These are phyloP conservation scores for Laticauda colubrina DNA, from an alignment of 2,113 vertebrate species.

Conservation along the genomic window DNA sequence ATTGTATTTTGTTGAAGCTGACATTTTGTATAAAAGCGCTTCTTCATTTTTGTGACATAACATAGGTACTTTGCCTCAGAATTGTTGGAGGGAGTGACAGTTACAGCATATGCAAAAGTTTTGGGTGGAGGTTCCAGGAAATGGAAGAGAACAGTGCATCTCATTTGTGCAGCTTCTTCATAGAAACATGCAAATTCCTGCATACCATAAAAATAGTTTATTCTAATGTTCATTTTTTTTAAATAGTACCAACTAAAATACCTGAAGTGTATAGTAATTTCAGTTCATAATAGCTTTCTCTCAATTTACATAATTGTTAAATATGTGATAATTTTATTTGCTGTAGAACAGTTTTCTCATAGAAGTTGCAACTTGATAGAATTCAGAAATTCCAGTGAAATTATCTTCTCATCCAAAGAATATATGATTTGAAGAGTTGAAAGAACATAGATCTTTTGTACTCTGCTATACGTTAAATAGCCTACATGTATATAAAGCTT, in stretches of 20 bases:
- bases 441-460: background rate
- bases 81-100: conserved; percentile 53
- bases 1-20: conserved; percentile 81
- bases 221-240: conserved; percentile 35
- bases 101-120: conserved; percentile 46
- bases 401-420: background rate
- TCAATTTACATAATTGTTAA: conserved; percentile 20
- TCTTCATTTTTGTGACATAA: conserved; percentile 66
- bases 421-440: conserved; percentile 19
- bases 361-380: conserved; percentile 6
- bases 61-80: conserved; percentile 55
- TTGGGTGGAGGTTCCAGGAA: conserved; percentile 58
- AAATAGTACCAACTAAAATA: conserved; percentile 39
- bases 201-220: conserved; percentile 28
- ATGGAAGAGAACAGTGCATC: conserved; percentile 46
- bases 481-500: background rate
- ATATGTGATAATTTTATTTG: conserved; percentile 9
- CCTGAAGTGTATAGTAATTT: background rate
- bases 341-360: background rate
- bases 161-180: conserved; percentile 46
- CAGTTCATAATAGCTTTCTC: background rate
- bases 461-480: conserved; percentile 22
- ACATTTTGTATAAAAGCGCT: conserved; percentile 74
- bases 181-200: conserved; percentile 19
- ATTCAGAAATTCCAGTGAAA: conserved; percentile 14